Base-by-base conservation (phyloP, 1,140 invertebrate species). In the Drosophila chauvacae region DNA sequence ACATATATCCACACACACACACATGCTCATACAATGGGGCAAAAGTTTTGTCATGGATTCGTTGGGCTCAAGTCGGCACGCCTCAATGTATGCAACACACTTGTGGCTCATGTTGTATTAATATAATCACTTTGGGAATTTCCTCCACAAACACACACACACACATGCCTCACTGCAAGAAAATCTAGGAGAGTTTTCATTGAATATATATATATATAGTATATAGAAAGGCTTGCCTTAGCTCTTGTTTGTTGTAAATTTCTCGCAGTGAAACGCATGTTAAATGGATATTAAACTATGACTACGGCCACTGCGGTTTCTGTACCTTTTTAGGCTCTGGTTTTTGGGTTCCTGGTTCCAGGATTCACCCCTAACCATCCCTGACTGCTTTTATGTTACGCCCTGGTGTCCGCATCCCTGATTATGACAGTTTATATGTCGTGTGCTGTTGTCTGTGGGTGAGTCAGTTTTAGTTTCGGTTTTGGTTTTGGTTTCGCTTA, bases 121-220 rank as follows among this genome's bases (percentile, higher is more conserved):
- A 90, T 90, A 90, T 90, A 90, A 90, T 90, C 85, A 90, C 85
- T 90, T 90, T 90, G 78, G 85, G 85, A 83, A 90, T 90, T 81
- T 90, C 42, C 58, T 58, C 47, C 47, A 35, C 70, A 47, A 23
- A 33, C 26, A 13, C 18, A 55, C 26, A 30, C 18, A 13, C 16
- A 48, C 11, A 41, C 13, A 47, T 35, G 33, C 33, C 2, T 33
- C 60, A 63, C 60, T 41, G 33, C 10, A 1, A 18, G n/a, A 51
- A 26, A 33, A 61, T 33, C 2, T 1, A 16, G 2, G 4, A 1
- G 2, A 1, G 1, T 23, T 47, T 47, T 47, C 0, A 26, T 16
- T 1, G 0, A 16, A 44, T 44, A 44, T 44, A 42, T 9, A 9
- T 9, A 41, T 9, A 41, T 41, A 28, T 33, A 7, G n/a, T 41